Conservation (phyloP, 2,888 invertebrate genomes). For the Campaea margaritaria region DNA sequence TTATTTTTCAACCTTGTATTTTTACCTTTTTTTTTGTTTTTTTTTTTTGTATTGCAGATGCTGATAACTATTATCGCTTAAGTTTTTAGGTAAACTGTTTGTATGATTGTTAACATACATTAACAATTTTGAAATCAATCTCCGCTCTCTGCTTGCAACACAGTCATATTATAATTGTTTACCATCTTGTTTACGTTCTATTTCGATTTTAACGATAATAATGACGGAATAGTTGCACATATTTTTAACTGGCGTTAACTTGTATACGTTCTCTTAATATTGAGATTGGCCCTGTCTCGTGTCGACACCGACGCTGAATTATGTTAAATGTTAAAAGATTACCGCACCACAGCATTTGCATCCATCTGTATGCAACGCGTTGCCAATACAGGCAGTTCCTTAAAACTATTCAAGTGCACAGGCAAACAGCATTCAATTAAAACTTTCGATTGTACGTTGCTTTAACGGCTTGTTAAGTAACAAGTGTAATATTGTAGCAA, state of each 20-base stretch:
- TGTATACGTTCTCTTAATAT: neutral
- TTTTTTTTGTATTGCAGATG: no score
- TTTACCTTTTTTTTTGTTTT: no score
- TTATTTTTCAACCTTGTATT: no score
- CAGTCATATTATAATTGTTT: no score
- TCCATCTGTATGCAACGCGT: constrained; percentile 1
- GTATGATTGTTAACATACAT: constrained; percentile 5
- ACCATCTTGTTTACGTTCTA: neutral
- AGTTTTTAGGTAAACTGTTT: constrained; percentile 5
- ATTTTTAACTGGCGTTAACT: neutral
- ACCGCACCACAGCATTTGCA: constrained; percentile 4
- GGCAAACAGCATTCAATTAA: constrained; percentile 31
- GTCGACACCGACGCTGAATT: neutral
- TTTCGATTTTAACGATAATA: neutral
- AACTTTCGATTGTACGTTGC: constrained; percentile 31
- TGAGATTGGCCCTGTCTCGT: neutral
- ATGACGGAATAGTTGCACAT: no score
- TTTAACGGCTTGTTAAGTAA: constrained; percentile 33
- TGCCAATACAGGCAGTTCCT: neutral
- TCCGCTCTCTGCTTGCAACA: no score
- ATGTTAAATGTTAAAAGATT: constrained; percentile 2
- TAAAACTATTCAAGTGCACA: constrained; percentile 26
- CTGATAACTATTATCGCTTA: no score
- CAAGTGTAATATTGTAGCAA: constrained; percentile 20
- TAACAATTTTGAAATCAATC: no score